Base-by-base conservation (phyloP, 2,113 vertebrate species). In the Corythornis vintsioides region DNA sequence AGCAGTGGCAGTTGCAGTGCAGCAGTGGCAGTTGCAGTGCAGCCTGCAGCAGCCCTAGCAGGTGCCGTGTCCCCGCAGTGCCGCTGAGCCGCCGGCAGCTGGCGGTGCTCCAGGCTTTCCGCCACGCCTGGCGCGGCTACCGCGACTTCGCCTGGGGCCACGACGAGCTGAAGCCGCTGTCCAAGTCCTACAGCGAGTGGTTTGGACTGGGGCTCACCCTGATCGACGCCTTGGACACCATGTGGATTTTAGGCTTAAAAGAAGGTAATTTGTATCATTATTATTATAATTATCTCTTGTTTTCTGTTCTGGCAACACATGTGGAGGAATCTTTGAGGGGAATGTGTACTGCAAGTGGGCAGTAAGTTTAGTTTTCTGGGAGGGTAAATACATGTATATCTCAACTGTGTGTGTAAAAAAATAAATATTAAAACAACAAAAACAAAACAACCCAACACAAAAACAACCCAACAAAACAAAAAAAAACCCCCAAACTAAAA, bases 121-220 rank as follows among this genome's bases (percentile, higher is more conserved):
- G 92, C 31, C 99, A 99, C 0, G 99, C 99, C 0, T 99, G 99
- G 99, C 98, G 97, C 52, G 99, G 98, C 0, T 99, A 99, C 91
- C 98, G 97, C 88, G 97, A 98, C 21, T 98, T 98, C 19, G 98
- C 99, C 26, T 99, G 99, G 99, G 99, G 99, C 74, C 99, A 98
- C 0, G 99, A 99, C 8, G 99, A 99, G 92, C 98, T 99, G 86
- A 99, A 98, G 89, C 99, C 99, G 3, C 93, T 99, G 83, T 99
- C 99, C 63, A 98, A 98, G 96, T 98, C 99, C 28, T 99, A 98
- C 87, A 98, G 96, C 0, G 99, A 99, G 95, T 99, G 99, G 99
- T 99, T 99, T 45, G 99, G 99, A 31, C 98, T 99, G 14, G 99
- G 99, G 4, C 97, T 99, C 88, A 99, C 99, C 0, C 97, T 99